phyloP scores from a whole-genome alignment of 2,113 vertebrate species.

The Anseranas semipalmata region DNA sequence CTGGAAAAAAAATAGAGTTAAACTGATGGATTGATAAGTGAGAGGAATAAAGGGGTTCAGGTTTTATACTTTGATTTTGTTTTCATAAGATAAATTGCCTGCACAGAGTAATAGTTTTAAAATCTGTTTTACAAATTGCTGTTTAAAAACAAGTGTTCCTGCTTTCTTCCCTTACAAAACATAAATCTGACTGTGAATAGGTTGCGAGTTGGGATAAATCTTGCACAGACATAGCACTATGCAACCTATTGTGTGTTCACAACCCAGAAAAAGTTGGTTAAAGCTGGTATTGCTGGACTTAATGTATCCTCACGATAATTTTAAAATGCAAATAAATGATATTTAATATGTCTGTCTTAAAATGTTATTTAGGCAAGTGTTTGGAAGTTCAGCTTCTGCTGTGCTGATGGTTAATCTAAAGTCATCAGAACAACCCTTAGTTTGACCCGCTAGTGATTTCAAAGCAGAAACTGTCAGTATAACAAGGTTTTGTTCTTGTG shows the following conservation, averaged over 20 bases:
- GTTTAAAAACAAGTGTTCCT: background rate
- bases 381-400: background rate
- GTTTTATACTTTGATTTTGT: background rate
- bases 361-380: background rate
- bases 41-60: background rate
- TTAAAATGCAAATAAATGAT: background rate
- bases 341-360: background rate
- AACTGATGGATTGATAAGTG: background rate
- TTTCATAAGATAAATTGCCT: background rate
- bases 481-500: background rate
- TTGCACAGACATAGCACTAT: background rate
- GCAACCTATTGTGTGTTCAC: background rate
- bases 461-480: background rate
- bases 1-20: background rate
- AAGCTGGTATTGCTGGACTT: background rate
- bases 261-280: background rate
- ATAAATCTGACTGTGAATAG: background rate
- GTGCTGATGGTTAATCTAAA: background rate
- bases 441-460: constrained; percentile 10
- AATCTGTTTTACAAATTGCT: background rate
- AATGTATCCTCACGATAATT: background rate
- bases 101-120: background rate
- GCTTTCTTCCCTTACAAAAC: background rate
- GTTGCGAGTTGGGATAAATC: background rate
- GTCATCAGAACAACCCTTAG: background rate